Evolutionary conservation across 2,113 vertebrate genomes (phyloP).

Genomic region (Seriola rivoliana): DNA sequence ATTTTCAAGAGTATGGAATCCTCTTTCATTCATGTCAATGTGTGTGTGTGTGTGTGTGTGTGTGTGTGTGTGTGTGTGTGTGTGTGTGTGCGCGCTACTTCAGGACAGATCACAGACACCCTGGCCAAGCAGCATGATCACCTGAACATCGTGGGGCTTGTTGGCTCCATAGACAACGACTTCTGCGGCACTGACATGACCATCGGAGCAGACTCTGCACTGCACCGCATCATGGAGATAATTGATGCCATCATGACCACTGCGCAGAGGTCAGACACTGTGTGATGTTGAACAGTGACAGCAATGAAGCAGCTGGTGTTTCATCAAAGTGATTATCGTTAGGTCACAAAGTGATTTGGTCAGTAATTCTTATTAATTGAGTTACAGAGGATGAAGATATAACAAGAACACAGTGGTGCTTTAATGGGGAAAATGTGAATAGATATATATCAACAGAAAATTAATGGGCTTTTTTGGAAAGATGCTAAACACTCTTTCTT

Average conservation of each 20-base stretch:
- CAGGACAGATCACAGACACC: constrained; percentile 90
- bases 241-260: constrained; percentile 95
- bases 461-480: neutral
- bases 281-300: constrained; percentile 8
- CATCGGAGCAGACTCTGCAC: constrained; percentile 93
- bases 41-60: neutral
- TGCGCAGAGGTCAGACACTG: constrained; percentile 88
- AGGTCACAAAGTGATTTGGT: neutral
- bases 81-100: neutral
- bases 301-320: neutral
- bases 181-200: constrained; percentile 98
- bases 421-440: neutral
- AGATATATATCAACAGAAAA: neutral
- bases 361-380: neutral
- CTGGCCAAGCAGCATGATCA: constrained; percentile 83
- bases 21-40: neutral
- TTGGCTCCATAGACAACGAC: constrained; percentile 96
- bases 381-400: neutral
- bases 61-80: neutral
- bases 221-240: constrained; percentile 96
- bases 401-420: neutral
- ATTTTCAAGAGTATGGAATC: neutral
- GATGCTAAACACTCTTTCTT: neutral
- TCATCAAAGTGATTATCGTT: neutral
- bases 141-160: constrained; percentile 92